phyloP scores from a whole-genome alignment of 2,797 vertebrate species.

The Pseudocheirus occidentalis region DNA sequence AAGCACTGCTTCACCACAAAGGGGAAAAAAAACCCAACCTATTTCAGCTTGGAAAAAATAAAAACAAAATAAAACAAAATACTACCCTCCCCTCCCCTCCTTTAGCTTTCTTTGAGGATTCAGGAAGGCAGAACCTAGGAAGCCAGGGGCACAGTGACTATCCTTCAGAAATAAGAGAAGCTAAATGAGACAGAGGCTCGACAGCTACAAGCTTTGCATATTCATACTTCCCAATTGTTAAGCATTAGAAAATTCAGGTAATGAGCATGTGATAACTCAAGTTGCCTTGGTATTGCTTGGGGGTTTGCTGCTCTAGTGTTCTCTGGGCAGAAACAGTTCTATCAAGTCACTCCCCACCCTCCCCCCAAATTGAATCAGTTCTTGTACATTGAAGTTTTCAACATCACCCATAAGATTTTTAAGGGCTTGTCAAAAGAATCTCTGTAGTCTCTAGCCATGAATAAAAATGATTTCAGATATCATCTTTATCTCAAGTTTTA shows the following conservation, averaged over 20 bases:
- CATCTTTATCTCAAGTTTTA: constrained; percentile 82
- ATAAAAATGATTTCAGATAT: constrained; percentile 86
- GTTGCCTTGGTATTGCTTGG: constrained; percentile 81
- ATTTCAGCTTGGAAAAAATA: not conserved
- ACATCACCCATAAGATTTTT: constrained; percentile 86
- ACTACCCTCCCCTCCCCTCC: not conserved
- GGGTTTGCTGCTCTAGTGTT: constrained; percentile 80
- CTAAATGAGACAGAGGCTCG: constrained; percentile 53
- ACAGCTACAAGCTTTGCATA: constrained; percentile 80
- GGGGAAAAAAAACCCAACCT: constrained; percentile 22
- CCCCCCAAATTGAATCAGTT: constrained; percentile 79
- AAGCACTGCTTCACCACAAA: not conserved
- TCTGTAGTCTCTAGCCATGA: constrained; percentile 83
- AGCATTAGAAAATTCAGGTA: constrained; percentile 81
- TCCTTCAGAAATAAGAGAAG: constrained; percentile 53
- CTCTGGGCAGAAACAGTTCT: constrained; percentile 76
- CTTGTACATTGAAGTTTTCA: constrained; percentile 83
- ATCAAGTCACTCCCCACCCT: constrained; percentile 71
- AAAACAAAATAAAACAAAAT: constrained; percentile 29
- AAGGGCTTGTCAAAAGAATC: constrained; percentile 83
- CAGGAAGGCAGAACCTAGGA: constrained; percentile 26
- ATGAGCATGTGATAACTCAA: constrained; percentile 80
- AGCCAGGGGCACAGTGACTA: constrained; percentile 43
- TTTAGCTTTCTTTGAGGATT: constrained; percentile 30
- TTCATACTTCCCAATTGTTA: constrained; percentile 81